Conservation (phyloP, 2,888 invertebrate genomes). For the Calameuta pallipes region DNA sequence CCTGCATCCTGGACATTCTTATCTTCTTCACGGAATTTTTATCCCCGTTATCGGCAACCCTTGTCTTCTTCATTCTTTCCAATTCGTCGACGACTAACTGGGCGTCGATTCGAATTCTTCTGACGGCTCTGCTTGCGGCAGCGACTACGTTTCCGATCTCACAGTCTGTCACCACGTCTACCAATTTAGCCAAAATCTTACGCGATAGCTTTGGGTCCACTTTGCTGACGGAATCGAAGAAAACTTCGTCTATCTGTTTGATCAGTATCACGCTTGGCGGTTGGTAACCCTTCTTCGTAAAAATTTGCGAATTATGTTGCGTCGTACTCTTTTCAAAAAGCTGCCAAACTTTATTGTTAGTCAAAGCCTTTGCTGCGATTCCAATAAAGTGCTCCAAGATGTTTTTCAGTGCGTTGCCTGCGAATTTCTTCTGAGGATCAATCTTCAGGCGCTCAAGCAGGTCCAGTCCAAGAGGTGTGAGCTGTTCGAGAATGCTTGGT, state of each 20-base stretch:
- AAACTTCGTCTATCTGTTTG: conserved; percentile 70
- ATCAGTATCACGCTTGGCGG: conserved; percentile 68
- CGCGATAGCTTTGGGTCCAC: conserved; percentile 38
- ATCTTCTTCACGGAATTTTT: conserved; percentile 12
- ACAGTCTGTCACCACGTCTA: conserved; percentile 58
- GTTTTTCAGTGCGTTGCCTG: conserved; percentile 4
- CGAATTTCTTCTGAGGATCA: conserved; percentile 54
- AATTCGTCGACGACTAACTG: conserved; percentile 72
- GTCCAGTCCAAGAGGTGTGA: conserved; percentile 55
- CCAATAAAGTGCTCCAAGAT: conserved; percentile 72
- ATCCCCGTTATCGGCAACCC: conserved; percentile 18
- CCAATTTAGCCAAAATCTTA: conserved; percentile 46
- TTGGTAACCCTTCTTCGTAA: conserved; percentile 62
- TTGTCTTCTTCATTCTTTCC: conserved; percentile 70
- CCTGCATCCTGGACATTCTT: conserved; percentile 57
- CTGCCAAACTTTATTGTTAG: conserved; percentile 69
- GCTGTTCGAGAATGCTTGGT: conserved; percentile 63
- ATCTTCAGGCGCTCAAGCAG: conserved; percentile 54
- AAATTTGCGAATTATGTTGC: conserved; percentile 67
- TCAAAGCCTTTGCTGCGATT: conserved; percentile 68
- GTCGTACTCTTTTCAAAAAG: conserved; percentile 71
- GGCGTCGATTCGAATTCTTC: conserved; percentile 75
- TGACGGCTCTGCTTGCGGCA: conserved; percentile 74
- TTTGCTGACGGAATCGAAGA: conserved; percentile 63
- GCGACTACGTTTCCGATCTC: conserved; percentile 57